These are phyloP conservation scores for Champsocephalus esox DNA, from an alignment of 2,797 vertebrate species.

Conservation along the genomic window DNA sequence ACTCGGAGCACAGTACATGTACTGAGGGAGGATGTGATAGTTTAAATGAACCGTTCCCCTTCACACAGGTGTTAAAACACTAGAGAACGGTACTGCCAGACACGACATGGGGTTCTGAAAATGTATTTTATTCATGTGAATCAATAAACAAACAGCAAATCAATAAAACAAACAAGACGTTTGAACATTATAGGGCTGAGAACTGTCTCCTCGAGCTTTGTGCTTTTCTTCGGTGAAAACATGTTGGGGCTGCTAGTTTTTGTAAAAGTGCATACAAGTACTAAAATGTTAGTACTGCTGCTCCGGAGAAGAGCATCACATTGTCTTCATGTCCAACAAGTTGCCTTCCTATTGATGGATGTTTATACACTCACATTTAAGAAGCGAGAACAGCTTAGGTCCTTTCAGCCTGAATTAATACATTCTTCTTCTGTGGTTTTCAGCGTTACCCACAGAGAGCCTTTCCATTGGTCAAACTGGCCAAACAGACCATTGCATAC, in stretches of 20 bases:
- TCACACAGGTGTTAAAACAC: not conserved
- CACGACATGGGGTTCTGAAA: not conserved
- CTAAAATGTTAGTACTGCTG: too few species aligned
- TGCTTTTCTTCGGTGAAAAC: too few species aligned
- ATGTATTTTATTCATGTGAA: not conserved
- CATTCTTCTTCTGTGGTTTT: not conserved
- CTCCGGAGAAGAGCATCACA: not conserved
- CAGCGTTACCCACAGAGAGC: too few species aligned
- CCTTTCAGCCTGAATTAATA: not conserved
- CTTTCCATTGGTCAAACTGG: too few species aligned
- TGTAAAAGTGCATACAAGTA: too few species aligned
- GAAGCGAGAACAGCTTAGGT: not conserved
- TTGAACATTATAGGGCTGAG: too few species aligned
- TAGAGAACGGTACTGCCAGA: not conserved
- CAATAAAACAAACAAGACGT: too few species aligned
- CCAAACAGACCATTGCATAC: too few species aligned
- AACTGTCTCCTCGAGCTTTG: too few species aligned
- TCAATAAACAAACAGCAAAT: too few species aligned
- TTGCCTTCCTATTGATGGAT: not conserved
- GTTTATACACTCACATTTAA: not conserved
- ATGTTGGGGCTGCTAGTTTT: too few species aligned
- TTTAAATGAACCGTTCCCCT: not conserved
- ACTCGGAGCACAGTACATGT: not conserved
- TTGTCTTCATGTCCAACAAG: not conserved
- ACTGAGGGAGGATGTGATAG: not conserved